Conservation (phyloP, 2,797 vertebrate genomes). For the Pyrocephalus nanus region DNA sequence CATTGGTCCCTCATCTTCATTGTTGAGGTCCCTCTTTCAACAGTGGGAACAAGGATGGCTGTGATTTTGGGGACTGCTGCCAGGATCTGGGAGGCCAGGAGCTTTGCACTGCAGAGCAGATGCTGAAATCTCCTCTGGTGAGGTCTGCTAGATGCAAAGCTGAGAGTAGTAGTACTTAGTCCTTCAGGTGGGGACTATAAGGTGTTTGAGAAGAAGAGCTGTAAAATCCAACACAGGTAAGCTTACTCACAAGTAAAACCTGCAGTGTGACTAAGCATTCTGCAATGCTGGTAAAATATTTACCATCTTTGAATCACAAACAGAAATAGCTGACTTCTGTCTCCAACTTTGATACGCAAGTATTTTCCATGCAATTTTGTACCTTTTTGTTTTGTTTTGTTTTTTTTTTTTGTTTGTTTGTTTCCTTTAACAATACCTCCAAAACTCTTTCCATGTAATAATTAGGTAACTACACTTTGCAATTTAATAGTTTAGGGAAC, state of each 20-base stretch:
- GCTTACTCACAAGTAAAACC: background rate
- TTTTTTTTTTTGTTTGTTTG: background rate
- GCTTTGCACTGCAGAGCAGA: background rate
- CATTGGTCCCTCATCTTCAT: rapidly evolving
- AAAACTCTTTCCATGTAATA: background rate
- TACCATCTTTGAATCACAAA: background rate
- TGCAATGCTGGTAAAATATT: background rate
- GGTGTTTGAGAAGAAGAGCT: background rate
- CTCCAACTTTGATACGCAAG: background rate
- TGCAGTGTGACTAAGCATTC: background rate
- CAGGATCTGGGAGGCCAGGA: background rate
- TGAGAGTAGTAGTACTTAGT: background rate
- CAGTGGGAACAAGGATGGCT: background rate
- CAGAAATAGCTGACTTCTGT: background rate
- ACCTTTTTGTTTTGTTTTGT: background rate
- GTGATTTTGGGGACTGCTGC: background rate
- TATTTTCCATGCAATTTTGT: background rate
- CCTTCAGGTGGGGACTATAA: background rate
- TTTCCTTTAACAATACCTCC: background rate
- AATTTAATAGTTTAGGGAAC: background rate
- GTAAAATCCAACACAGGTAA: background rate
- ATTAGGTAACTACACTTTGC: background rate
- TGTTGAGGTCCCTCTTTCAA: background rate
- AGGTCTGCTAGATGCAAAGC: background rate
- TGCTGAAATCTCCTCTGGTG: background rate